Evolutionary conservation across 2,797 vertebrate genomes (phyloP), one percentile per base, ranked within the genome.

Genomic region (Jordanella pulchra): DNA sequence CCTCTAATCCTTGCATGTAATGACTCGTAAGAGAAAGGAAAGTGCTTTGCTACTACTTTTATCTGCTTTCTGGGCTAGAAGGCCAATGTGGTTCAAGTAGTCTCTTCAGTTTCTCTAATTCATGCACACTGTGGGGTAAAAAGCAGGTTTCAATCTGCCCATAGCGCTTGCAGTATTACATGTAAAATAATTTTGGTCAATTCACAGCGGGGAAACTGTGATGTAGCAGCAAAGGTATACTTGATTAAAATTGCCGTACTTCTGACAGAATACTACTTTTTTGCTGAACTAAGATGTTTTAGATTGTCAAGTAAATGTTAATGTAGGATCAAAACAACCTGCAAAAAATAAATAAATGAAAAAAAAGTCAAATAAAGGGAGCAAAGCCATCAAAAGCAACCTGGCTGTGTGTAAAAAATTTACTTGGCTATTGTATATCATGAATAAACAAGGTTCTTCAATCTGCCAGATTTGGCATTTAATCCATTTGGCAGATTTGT

Each of bases 1-100:
- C 92, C 91, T 94, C 91, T 92, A 92, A 92, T 92, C 83, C 79
- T 80, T 77, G 84, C 82, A 86, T 87, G 85, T 89, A 92, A 93
- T 92, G 90, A 92, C 85, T 83, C 82, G 77, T 80, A 82, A 86
- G 86, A 88, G 85, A 87, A 89, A 81, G 73, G 84, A 87, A 92
- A 93, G 88, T 90, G 86, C 89, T 87, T 90, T 78, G 83, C 84
- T 78, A 67, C 78, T 87, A 64, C 88, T 91, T 90, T 89, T 67
- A 77, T 72, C 81, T 79, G 71, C 73, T 70, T 69, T 47, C 67
- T 12, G 1, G 44, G 50, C 60, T 82, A 61, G 66, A 68, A 77
- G 78, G 66, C 27, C 60, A 65, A 11, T 9, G 15, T n/a, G 48
- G 68, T 78, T 85, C 65, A 79, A 63, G 39, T 51, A 60, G 14